Base-by-base conservation (phyloP, 2,797 vertebrate genomes). In the Danio choprae region DNA sequence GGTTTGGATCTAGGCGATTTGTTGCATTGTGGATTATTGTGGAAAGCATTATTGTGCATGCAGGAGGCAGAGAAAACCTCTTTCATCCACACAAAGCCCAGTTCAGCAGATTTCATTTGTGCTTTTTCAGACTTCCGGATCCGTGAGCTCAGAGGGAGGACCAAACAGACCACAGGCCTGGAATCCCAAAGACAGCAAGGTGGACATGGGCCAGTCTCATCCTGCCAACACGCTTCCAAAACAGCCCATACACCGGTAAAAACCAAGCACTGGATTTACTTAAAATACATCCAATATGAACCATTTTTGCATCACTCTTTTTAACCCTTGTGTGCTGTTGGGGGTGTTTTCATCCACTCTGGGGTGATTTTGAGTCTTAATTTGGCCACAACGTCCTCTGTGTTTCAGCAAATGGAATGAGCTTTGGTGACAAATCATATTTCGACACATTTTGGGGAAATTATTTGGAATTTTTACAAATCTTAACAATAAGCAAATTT, bases 21-120 rank as follows among this genome's bases (percentile, higher is more conserved):
- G 65, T 62, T 60, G 18, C 36, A 53, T 15, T 71, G 62, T 63
- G 79, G 64, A 64, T 80, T 77, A 46, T 46, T 46, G 7, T 13
- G 16, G 16, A 59, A 60, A 74, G 18, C 12, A n/a, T 60, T 50
- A 60, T 22, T 64, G 55, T 55, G 46, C 48, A 20, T 56, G 71
- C 59, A 18, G 64, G 53, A 56, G 63, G 63, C 74, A 75, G 46
- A 78, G 63, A 80, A 65, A 74, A 71, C 20, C 53, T 43, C 81
- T 76, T 70, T 79, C 81, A 79, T 83, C 71, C 40, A 60, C 70
- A 70, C 55, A 79, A 80, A 64, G 77, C 53, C 38, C 59, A 75
- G 78, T 64, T 81, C 50, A 73, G 58, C 10, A 63, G 58, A 70
- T 83, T 81, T 79, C 13, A 75, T 65, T 56, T 80, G 43, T 44